Evolutionary conservation across 2,113 vertebrate species (phyloP).

Genomic region (Apteryx owenii): DNA sequence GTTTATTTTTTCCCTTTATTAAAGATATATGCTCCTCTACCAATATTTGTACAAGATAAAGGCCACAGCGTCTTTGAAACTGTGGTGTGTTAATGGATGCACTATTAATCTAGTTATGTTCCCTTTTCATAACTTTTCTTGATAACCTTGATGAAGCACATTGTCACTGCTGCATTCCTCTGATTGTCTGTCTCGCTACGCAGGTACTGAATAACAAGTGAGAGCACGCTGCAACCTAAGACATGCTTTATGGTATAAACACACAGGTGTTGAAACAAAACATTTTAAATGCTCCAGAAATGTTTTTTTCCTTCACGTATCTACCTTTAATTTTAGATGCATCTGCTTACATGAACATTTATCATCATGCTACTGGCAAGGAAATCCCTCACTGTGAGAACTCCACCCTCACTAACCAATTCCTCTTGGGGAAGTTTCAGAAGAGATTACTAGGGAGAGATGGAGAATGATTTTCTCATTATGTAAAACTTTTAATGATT

Average conservation of each 20-base stretch:
- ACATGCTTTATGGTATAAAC: slow-evolving; percentile 32
- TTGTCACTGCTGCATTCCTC: background rate
- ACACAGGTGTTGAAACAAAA: background rate
- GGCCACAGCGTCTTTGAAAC: background rate
- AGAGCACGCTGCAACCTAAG: slow-evolving; percentile 2
- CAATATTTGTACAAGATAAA: background rate
- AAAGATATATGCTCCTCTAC: background rate
- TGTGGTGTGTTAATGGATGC: background rate
- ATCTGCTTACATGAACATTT: background rate
- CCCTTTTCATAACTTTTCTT: background rate
- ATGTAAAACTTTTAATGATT: background rate
- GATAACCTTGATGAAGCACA: slow-evolving; percentile 2
- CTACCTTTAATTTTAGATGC: slow-evolving; percentile 62
- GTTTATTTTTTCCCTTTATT: background rate
- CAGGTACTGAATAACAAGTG: slow-evolving; percentile 13
- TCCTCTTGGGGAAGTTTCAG: background rate
- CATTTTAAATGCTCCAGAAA: slow-evolving; percentile 12
- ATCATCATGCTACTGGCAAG: background rate
- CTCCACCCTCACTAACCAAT: background rate
- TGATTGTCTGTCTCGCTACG: slow-evolving; percentile 35
- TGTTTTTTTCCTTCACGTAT: background rate
- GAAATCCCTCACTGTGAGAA: background rate
- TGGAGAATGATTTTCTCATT: background rate
- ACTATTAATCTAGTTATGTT: background rate
- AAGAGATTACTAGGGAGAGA: background rate